phyloP scores from a whole-genome alignment of 2,113 vertebrate genomes.

The Archocentrus centrarchus region DNA sequence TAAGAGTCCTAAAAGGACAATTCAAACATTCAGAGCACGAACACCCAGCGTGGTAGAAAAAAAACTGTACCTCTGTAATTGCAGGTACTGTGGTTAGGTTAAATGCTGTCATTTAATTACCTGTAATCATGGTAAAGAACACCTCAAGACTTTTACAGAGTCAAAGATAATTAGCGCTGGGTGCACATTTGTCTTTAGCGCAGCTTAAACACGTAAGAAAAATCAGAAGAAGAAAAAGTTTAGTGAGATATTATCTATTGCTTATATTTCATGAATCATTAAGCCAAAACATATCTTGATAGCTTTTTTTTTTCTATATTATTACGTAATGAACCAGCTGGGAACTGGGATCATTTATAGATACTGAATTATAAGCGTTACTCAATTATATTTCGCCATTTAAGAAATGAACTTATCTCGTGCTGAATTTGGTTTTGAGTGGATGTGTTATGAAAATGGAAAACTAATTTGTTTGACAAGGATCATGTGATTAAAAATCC shows the following conservation, averaged over 20 bases:
- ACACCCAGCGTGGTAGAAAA: not conserved
- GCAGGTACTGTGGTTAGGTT: not conserved
- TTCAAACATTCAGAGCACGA: not conserved
- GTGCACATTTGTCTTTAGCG: not conserved
- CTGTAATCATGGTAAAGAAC: constrained; percentile 26
- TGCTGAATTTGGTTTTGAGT: constrained; percentile 12
- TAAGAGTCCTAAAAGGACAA: not conserved
- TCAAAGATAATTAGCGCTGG: not conserved
- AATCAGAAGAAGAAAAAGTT: not conserved
- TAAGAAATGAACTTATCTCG: constrained; percentile 11
- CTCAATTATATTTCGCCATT: constrained; percentile 29
- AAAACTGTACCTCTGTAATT: constrained; percentile 12
- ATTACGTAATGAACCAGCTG: constrained; percentile 20
- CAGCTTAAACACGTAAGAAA: not conserved
- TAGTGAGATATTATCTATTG: not conserved
- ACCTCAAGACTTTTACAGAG: not conserved
- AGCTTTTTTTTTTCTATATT: not conserved
- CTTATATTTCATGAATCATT: not conserved
- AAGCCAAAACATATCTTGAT: not conserved
- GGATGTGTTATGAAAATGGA: constrained; percentile 11
- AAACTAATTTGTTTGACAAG: constrained; percentile 42
- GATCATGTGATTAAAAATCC: constrained; percentile 39
- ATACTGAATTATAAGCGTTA: constrained; percentile 24
- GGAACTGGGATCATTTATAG: constrained; percentile 2
- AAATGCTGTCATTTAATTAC: constrained; percentile 11